Percentiles rank a stretch among this genome's conserved stretches.
These are phyloP conservation scores for Brachionus rotundiformis DNA, from an alignment of 1,140 invertebrate species.

Conservation along the genomic window DNA sequence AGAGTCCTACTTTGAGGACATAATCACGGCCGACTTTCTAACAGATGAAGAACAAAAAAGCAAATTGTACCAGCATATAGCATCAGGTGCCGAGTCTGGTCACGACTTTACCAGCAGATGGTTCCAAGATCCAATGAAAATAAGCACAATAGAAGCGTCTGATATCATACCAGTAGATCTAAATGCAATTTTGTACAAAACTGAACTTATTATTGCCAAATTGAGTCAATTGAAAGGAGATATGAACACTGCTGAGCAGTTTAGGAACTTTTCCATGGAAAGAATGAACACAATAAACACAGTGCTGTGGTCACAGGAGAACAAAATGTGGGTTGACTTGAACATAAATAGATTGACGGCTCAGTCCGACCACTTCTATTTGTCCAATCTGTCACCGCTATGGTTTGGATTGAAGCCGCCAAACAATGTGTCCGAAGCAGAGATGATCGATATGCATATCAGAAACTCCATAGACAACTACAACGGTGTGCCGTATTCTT, in stretches of 20 bases:
- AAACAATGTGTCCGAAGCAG: background rate
- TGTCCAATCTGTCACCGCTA: slow-evolving; percentile 79
- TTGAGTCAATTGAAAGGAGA: slow-evolving; percentile 65
- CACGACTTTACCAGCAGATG: slow-evolving; percentile 92
- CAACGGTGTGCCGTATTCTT: slow-evolving; percentile 78
- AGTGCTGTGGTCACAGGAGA: slow-evolving; percentile 82
- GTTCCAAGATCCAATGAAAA: slow-evolving; percentile 66
- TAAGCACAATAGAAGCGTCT: slow-evolving; percentile 66
- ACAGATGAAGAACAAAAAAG: slow-evolving; percentile 61
- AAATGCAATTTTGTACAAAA: slow-evolving; percentile 75
- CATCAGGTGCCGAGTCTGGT: slow-evolving; percentile 85
- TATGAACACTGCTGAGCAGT: slow-evolving; percentile 69
- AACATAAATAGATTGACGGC: slow-evolving; percentile 70
- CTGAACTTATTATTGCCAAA: slow-evolving; percentile 74
- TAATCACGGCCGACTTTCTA: slow-evolving; percentile 53
- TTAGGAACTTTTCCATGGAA: slow-evolving; percentile 68
- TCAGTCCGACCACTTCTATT: slow-evolving; percentile 73
- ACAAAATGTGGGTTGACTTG: slow-evolving; percentile 83
- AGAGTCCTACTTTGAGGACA: slow-evolving; percentile 79
- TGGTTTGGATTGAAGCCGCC: slow-evolving; percentile 68
- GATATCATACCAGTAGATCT: slow-evolving; percentile 80
- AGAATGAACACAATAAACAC: slow-evolving; percentile 72
- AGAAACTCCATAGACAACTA: slow-evolving; percentile 52
- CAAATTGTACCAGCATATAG: slow-evolving; percentile 76
- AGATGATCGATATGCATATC: background rate